These are phyloP conservation scores for Ptychodera flava DNA, from an alignment of 35 echinoderm and acorn worm species.

Conservation along the genomic window DNA sequence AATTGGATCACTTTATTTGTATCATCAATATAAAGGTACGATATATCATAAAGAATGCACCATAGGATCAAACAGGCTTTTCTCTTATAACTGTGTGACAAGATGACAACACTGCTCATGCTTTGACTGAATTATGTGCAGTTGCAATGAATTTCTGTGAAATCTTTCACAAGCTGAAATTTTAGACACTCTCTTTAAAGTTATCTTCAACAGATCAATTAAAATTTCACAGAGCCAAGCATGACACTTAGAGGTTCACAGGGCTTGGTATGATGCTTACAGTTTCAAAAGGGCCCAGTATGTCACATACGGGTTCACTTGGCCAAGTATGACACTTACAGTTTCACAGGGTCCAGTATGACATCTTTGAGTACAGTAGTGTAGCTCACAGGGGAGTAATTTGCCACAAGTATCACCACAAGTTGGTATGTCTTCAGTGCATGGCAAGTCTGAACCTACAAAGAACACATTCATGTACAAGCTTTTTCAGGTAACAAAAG, in stretches of 20 bases:
- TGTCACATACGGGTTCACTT: neutral
- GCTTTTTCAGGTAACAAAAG: neutral
- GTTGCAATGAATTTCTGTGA: neutral
- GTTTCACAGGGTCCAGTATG: conserved; percentile 90
- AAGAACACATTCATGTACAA: neutral
- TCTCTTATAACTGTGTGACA: too few species aligned
- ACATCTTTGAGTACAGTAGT: conserved; percentile 75
- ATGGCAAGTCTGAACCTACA: conserved; percentile 64
- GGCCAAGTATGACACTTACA: conserved; percentile 28
- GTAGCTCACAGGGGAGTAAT: conserved; percentile 68
- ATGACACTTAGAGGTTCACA: neutral
- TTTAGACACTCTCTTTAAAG: neutral
- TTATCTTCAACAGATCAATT: neutral
- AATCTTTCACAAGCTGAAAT: neutral
- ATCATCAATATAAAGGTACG: too few species aligned
- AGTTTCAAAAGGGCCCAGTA: conserved; percentile 78
- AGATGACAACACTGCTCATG: too few species aligned
- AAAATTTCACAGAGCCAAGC: neutral
- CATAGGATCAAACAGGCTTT: too few species aligned
- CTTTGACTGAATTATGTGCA: too few species aligned
- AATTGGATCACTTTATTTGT: too few species aligned
- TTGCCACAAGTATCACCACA: conserved; percentile 99
- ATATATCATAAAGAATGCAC: too few species aligned
- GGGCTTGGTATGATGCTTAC: conserved; percentile 28
- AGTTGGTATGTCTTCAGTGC: conserved; percentile 84